Evolutionary conservation across 2,797 vertebrate genomes (phyloP), one percentile per base, ranked within the genome.

Genomic region (Neostethus bicornis): DNA sequence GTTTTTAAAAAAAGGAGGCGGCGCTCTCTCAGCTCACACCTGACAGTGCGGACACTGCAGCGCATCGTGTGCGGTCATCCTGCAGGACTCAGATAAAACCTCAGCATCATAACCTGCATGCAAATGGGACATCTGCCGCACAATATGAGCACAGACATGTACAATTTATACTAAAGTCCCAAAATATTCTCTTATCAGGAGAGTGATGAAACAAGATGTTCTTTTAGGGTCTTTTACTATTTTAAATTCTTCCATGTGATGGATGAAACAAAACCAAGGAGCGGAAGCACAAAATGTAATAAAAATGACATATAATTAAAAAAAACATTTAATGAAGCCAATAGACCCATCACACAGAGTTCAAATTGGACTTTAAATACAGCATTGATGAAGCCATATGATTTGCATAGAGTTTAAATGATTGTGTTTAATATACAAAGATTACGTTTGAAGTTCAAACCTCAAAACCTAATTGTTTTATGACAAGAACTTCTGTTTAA

Each of bases 51-150:
- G 13, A 20, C 23, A 12, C 23, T 44, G 31, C 37, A 34, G 56
- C 14, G 14, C 42, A 49, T 67, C 58, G 39, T 4, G 21, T 21
- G 24, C 4, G 2, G 31, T 17, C 34, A 12, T 51, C 61, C 73
- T 77, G 77, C 39, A 24, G 51, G 50, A 12, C 51, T 23, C 14
- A 61, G 84, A 84, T 82, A 82, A 80, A 52, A 54, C 29, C 24
- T 5, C 23, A 38, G 26, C 5, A 35, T 48, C 28, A 26, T 61
- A 42, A 54, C 25, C 55, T 11, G 45, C 17, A 46, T 46, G 47
- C 24, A 44, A 35, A 1, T 2, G 1, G 8, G 31, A 19, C 51
- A 44, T 59, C 63, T 54, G 32, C 58, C 28, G 66, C 43, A 3
- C 29, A 5, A 26, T 7, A 63, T 39, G 38, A 46, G 31, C 31